Evolutionary conservation across 2,888 invertebrate species (phyloP), one percentile per base, ranked within the genome.

Genomic region (Agrilus cyanescens): DNA sequence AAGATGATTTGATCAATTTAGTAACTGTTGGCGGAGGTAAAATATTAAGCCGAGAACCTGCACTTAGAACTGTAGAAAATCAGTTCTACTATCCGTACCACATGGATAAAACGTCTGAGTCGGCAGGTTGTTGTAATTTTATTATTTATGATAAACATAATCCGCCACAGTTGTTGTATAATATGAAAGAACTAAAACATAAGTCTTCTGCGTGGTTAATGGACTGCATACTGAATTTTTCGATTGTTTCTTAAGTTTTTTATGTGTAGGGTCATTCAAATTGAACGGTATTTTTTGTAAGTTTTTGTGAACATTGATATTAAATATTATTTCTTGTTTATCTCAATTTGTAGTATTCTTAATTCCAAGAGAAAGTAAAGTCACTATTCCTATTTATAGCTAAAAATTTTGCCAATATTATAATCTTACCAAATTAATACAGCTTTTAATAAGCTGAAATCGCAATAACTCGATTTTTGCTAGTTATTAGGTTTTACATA

Each of bases 201-300:
- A 56, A 51, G 43, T 52, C 53, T 18, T 54, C 57, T 8, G 53
- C 52, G 30, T 63, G 63, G 63, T 48, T 63, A 10, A 52, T 61
- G 43, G 54, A 60, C 18, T 61, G 59, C 47, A 52, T 59, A 37
- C 47, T 59, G 31, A 50, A 50, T 46, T 61, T 52, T 46, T 33
- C 29, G 10, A 42, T 44, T 2, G 10, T 25, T 25, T 25, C 25
- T 10, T 25, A 25, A 25, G 25, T 25, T 25, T 25, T 25, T 2
- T 25, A n/a, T n/a, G n/a, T n/a, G n/a, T n/a, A n/a, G n/a, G n/a
- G n/a, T n/a, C n/a, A n/a, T n/a, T n/a, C n/a, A n/a, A n/a, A n/a
- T n/a, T n/a, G n/a, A n/a, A n/a, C n/a, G n/a, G n/a, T n/a, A n/a
- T n/a, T n/a, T n/a, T n/a, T n/a, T n/a, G n/a, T n/a, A n/a, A n/a